phyloP scores from a whole-genome alignment of 2,113 vertebrate species.

The Microtus ochrogaster region DNA sequence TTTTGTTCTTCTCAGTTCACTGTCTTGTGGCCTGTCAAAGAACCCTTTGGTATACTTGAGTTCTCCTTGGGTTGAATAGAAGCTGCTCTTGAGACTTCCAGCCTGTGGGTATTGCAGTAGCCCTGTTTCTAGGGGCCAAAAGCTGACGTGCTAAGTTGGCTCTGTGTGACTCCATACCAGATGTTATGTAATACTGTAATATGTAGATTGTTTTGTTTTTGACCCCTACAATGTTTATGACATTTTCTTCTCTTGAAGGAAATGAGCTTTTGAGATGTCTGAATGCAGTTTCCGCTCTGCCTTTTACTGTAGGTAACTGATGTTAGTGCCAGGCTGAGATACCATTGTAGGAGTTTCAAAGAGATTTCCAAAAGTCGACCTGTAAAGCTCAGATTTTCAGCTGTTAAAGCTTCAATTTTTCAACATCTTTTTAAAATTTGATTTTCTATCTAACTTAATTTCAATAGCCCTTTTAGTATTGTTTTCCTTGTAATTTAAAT shows the following conservation, averaged over 20 bases:
- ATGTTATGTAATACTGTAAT: constrained; percentile 8
- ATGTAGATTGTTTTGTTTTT: background rate
- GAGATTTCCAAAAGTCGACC: constrained; percentile 34
- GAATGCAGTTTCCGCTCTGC: background rate
- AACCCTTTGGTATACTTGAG: background rate
- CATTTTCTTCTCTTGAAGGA: constrained; percentile 11
- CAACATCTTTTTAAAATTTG: background rate
- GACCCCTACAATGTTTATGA: constrained; percentile 26
- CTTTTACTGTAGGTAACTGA: constrained; percentile 34
- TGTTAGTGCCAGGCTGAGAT: constrained; percentile 3
- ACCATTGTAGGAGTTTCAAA: constrained; percentile 22
- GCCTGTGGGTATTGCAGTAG: background rate
- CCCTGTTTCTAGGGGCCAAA: background rate
- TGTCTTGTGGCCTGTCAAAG: background rate
- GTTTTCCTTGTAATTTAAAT: constrained; percentile 29
- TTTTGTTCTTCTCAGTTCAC: background rate
- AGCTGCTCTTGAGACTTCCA: background rate
- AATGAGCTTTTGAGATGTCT: constrained; percentile 43
- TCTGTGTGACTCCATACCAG: constrained; percentile 44
- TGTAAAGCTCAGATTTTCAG: background rate
- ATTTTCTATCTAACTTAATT: constrained; percentile 11
- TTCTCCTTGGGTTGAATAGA: constrained; percentile 8
- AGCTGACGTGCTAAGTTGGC: constrained; percentile 44
- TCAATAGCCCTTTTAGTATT: constrained; percentile 21
- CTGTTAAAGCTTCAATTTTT: background rate